Conservation (phyloP, 2,797 vertebrate genomes). For the Rhinogobio ventralis region DNA sequence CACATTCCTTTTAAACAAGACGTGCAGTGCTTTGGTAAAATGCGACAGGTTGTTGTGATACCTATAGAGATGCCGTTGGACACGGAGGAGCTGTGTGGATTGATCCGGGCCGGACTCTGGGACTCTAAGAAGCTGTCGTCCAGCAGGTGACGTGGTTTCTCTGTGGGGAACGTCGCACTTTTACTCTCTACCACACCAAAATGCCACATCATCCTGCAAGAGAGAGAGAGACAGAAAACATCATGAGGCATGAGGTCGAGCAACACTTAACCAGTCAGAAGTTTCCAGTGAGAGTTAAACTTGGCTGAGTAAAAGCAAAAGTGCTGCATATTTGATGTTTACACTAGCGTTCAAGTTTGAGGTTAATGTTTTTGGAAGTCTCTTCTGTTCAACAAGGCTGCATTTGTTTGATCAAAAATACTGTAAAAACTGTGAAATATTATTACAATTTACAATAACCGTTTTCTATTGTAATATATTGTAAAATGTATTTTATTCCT, state of each 20-base stretch:
- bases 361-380: neutral
- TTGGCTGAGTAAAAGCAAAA: neutral
- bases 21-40: neutral
- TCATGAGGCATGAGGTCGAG: neutral
- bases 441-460: neutral
- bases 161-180: constrained; percentile 91
- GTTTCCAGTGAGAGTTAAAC: neutral
- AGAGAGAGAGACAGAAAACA: neutral
- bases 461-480: neutral
- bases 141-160: constrained; percentile 91
- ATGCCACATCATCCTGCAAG: constrained; percentile 91
- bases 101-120: constrained; percentile 83
- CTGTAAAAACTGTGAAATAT: neutral
- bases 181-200: constrained; percentile 91
- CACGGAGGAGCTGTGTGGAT: constrained; percentile 69
- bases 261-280: neutral
- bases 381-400: neutral
- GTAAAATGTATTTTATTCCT: too few species aligned
- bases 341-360: neutral
- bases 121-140: constrained; percentile 95
- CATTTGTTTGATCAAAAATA: neutral
- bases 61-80: constrained; percentile 88
- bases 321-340: neutral
- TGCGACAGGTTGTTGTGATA: constrained; percentile 54
- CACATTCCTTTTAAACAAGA: neutral